Conservation (phyloP, 2,113 vertebrate species). For the Bujurquina vittata region DNA sequence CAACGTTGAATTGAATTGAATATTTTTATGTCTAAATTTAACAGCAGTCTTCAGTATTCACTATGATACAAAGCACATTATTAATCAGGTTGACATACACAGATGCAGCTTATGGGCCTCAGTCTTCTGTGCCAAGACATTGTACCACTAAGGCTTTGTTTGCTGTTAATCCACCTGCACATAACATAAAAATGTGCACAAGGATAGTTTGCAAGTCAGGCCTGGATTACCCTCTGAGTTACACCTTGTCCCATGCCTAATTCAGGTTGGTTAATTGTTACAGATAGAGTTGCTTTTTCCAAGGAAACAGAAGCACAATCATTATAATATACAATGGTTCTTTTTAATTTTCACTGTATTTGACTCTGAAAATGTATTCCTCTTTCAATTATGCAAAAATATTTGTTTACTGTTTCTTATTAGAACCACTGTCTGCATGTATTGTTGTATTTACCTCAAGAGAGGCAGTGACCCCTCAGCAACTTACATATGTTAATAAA, state of each 20-base stretch:
- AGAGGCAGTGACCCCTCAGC: neutral
- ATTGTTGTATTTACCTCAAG: neutral
- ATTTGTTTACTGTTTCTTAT: neutral
- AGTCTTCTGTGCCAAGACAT: neutral
- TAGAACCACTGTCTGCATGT: neutral
- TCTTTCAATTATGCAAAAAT: neutral
- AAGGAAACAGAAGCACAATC: neutral
- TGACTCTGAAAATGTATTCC: neutral
- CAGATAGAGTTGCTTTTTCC: neutral
- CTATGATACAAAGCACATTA: neutral
- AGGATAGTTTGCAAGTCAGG: neutral
- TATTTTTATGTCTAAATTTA: neutral
- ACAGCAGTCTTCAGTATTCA: neutral
- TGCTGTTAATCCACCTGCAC: conserved; percentile 12
- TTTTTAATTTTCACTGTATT: neutral
- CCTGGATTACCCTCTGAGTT: neutral
- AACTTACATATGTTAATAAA: neutral
- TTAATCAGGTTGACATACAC: conserved; percentile 15
- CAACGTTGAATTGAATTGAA: neutral
- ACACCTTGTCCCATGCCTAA: neutral
- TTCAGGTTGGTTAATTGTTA: neutral
- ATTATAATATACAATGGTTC: too few species aligned
- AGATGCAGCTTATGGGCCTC: neutral
- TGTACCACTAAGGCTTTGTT: neutral
- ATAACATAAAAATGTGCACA: neutral